Evolutionary conservation across 2,888 invertebrate genomes (phyloP).

Genomic region (Hanleya hanleyi): DNA sequence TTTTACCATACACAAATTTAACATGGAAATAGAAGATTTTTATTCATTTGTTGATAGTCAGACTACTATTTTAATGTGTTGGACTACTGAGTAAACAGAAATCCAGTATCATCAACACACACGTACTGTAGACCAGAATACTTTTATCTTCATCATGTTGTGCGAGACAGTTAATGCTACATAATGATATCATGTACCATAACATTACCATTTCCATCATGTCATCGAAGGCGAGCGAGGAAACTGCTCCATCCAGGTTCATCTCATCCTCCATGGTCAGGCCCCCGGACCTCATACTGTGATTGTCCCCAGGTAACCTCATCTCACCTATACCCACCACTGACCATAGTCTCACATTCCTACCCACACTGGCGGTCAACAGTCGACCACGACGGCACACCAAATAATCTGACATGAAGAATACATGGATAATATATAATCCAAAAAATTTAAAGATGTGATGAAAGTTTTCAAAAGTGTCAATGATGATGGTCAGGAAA

Average conservation of each 20-base stretch:
- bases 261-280: conserved; percentile 72
- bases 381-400: conserved; percentile 56
- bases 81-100: no score
- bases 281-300: conserved; percentile 48
- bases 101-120: no score
- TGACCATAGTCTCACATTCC: conserved; percentile 67
- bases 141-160: no score
- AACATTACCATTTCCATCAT: conserved; percentile 69
- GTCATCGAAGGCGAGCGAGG: conserved; percentile 69
- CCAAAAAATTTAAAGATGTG: not conserved
- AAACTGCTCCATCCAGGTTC: conserved; percentile 66
- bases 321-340: conserved; percentile 55
- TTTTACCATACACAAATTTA: no score
- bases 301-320: conserved; percentile 25
- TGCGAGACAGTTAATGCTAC: no score
- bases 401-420: not conserved
- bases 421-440: not conserved
- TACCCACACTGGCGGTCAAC: conserved; percentile 63
- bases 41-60: no score
- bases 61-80: no score
- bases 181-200: no score
- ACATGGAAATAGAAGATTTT: no score
- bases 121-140: no score
- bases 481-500: no score
- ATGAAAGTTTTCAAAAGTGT: not conserved